A percentile compares a stretch with the other conserved stretches of the same genome.
Evolutionary conservation across 53 echinoderm and acorn worm species (phyloP).

Genomic region (Holothuria scabra): DNA sequence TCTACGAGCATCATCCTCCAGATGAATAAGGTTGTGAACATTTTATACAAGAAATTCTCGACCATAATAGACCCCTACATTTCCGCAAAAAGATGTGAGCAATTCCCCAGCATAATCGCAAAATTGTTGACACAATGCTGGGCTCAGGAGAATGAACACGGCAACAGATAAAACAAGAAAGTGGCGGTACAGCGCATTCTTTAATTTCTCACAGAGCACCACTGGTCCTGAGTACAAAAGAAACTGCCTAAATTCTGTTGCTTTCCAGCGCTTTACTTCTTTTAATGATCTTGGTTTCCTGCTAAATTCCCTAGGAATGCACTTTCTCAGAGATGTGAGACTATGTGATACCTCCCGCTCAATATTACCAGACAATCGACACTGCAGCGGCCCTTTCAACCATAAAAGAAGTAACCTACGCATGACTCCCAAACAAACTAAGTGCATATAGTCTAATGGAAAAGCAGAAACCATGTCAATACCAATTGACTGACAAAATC

Average conservation of each 20-base stretch:
- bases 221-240: conserved; percentile 55
- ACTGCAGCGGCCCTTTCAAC: no score
- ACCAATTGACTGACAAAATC: not conserved
- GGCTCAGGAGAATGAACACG: conserved; percentile 37
- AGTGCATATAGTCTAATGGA: conserved; percentile 52
- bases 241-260: conserved; percentile 59
- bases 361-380: no score
- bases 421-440: conserved; percentile 21
- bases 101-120: conserved; percentile 24
- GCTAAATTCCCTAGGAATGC: conserved; percentile 32
- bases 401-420: not conserved
- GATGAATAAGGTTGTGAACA: not conserved
- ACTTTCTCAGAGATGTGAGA: not conserved
- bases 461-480: conserved; percentile 36
- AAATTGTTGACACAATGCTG: conserved; percentile 1
- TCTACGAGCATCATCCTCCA: not conserved
- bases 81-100: conserved; percentile 1
- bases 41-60: not conserved
- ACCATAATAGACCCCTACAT: conserved; percentile 35
- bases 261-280: conserved; percentile 58
- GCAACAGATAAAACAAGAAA: conserved; percentile 36
- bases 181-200: conserved; percentile 23
- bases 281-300: conserved; percentile 45
- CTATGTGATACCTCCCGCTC: no score
- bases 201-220: not conserved